These are phyloP conservation scores for Lasioglossum albipes DNA, from an alignment of 1,140 invertebrate genomes.

Conservation along the genomic window DNA sequence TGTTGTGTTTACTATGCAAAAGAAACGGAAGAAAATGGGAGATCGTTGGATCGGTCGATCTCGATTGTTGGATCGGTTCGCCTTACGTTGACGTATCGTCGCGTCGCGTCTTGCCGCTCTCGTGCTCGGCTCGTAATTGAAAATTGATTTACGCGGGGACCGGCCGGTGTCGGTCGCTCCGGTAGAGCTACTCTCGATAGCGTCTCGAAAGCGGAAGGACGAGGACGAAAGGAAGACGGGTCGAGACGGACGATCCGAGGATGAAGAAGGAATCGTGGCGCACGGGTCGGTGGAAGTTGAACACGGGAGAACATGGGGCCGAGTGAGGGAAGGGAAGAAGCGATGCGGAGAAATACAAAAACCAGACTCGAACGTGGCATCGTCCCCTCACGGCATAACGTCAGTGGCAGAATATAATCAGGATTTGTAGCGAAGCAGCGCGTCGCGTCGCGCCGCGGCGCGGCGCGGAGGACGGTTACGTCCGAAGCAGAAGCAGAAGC, in stretches of 20 bases:
- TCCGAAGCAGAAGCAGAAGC: constrained; percentile 22
- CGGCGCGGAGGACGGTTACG: constrained; percentile 11
- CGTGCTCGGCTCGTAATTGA: constrained; percentile 76
- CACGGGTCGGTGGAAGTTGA: constrained; percentile 39
- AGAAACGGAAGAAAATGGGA: background rate
- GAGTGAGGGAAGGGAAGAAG: constrained; percentile 28
- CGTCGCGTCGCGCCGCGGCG: constrained; percentile 29
- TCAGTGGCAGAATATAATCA: constrained; percentile 81
- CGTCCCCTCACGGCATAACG: constrained; percentile 75
- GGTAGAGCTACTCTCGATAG: constrained; percentile 37
- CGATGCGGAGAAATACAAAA: constrained; percentile 75
- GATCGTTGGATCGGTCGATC: background rate
- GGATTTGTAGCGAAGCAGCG: constrained; percentile 78
- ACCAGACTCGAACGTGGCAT: constrained; percentile 77
- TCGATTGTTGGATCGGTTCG: too few species aligned
- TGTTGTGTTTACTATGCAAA: background rate
- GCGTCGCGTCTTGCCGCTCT: constrained; percentile 55
- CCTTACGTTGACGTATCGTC: too few species aligned
- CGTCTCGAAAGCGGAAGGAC: constrained; percentile 23
- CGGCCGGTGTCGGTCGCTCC: constrained; percentile 75
- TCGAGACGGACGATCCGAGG: constrained; percentile 14
- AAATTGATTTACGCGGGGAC: constrained; percentile 80
- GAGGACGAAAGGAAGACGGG: too few species aligned
- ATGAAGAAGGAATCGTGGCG: background rate
- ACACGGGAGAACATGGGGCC: constrained; percentile 45